A percentile compares a stretch with the other conserved stretches of the same genome.
Evolutionary conservation across 2,888 invertebrate species (phyloP).

Genomic region (Ochropacha duplaris): DNA sequence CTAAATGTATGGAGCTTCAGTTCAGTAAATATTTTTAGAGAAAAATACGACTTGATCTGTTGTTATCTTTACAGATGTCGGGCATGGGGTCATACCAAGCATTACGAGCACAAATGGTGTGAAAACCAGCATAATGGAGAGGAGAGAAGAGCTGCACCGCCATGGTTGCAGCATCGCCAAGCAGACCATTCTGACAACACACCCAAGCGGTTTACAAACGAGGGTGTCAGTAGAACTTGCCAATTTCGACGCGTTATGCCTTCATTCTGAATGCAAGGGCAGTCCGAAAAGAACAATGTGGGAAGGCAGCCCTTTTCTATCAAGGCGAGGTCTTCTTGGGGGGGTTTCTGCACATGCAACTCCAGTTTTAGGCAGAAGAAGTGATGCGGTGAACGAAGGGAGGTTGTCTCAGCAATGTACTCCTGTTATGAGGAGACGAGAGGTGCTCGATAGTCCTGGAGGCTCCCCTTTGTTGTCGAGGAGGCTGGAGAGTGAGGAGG

Average conservation of each 20-base stretch:
- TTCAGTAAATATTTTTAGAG: no score
- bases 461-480: constrained; percentile 67
- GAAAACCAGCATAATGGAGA: constrained; percentile 52
- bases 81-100: constrained; percentile 3
- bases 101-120: background rate
- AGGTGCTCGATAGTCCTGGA: constrained; percentile 68
- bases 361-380: constrained; percentile 71
- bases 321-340: constrained; percentile 57
- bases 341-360: constrained; percentile 74
- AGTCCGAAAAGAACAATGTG: constrained; percentile 54
- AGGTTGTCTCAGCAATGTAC: constrained; percentile 74
- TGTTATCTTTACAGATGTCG: constrained; percentile 6
- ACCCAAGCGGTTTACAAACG: constrained; percentile 73
- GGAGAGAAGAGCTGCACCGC: constrained; percentile 69
- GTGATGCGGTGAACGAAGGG: constrained; percentile 74
- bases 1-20: no score
- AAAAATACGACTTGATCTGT: no score
- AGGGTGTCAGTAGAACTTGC: constrained; percentile 76
- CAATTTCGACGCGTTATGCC: constrained; percentile 69
- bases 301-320: constrained; percentile 65
- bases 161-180: constrained; percentile 77
- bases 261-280: constrained; percentile 66
- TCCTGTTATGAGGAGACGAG: constrained; percentile 73
- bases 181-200: constrained; percentile 75
- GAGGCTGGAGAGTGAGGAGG: constrained; percentile 62